Percentiles rank a stretch among this genome's conserved stretches.
Evolutionary conservation across 2,113 vertebrate genomes (phyloP).

Genomic region (Larimichthys polyactis): DNA sequence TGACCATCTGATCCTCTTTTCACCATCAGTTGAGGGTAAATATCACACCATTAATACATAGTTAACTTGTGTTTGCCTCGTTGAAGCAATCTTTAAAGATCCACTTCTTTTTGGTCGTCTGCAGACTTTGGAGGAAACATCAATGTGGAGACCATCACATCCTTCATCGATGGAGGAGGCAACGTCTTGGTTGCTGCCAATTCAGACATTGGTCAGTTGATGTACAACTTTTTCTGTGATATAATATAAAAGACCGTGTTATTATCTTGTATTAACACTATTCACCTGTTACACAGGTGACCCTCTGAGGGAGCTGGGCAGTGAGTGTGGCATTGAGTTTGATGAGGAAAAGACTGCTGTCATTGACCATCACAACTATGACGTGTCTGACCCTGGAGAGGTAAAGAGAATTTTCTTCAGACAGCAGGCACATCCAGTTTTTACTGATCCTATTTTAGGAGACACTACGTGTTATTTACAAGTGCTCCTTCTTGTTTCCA

Average conservation of each 20-base stretch:
- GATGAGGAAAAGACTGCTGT: constrained; percentile 98
- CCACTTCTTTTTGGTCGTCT: constrained; percentile 10
- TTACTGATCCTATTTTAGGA: not conserved
- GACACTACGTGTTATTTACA: not conserved
- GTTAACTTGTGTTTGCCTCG: not conserved
- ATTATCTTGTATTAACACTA: not conserved
- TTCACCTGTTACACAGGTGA: constrained; percentile 85
- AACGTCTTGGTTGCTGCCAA: constrained; percentile 94
- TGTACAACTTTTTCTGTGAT: not conserved
- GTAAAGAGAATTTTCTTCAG: constrained; percentile 73
- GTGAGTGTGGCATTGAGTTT: constrained; percentile 97
- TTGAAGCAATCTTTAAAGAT: not conserved
- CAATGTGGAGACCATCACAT: constrained; percentile 95
- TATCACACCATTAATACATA: not conserved
- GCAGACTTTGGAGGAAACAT: constrained; percentile 98
- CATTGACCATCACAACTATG: constrained; percentile 97
- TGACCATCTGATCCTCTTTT: constrained; percentile 94
- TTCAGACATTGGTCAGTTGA: constrained; percentile 92
- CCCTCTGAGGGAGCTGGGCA: constrained; percentile 95
- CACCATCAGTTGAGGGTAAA: constrained; percentile 96
- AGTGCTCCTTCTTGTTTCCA: constrained; percentile 63
- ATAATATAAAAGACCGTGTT: not conserved
- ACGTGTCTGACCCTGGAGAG: constrained; percentile 94
- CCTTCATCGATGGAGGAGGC: constrained; percentile 96
- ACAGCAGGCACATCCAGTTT: not conserved